phyloP scores from a whole-genome alignment of 2,113 vertebrate species.

The Abramis brama region DNA sequence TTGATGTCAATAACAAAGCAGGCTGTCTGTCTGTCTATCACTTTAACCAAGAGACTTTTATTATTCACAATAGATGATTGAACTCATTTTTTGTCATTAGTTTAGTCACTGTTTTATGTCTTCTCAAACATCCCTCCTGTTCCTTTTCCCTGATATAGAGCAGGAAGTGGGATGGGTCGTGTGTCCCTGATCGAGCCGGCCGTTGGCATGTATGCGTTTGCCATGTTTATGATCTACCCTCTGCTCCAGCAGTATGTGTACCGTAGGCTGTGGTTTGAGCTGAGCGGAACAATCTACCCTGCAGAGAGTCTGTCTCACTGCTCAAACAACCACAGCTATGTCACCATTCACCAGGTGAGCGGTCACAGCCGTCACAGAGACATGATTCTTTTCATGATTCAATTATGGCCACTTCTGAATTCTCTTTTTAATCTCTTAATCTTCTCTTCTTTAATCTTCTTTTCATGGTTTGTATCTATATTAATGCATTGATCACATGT shows the following conservation, averaged over 20 bases:
- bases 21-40: neutral
- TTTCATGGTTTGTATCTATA: no score
- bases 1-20: neutral
- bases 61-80: neutral
- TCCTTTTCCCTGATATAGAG: neutral
- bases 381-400: neutral
- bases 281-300: conserved; percentile 70
- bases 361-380: neutral
- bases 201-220: conserved; percentile 76
- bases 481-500: no score
- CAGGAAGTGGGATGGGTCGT: conserved; percentile 67
- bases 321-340: conserved; percentile 46
- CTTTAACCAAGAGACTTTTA: neutral
- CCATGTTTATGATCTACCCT: conserved; percentile 64
- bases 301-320: conserved; percentile 66
- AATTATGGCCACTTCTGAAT: neutral
- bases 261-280: conserved; percentile 76
- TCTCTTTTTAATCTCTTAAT: no score
- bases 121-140: neutral
- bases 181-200: conserved; percentile 78
- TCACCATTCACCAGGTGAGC: conserved; percentile 51
- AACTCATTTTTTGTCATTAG: neutral
- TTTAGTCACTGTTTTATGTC: neutral
- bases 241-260: conserved; percentile 82
- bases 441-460: no score